A percentile compares a stretch with the other conserved stretches of the same genome.
These are phyloP conservation scores for Agriopis marginaria DNA, from an alignment of 2,888 invertebrate species.

Conservation along the genomic window DNA sequence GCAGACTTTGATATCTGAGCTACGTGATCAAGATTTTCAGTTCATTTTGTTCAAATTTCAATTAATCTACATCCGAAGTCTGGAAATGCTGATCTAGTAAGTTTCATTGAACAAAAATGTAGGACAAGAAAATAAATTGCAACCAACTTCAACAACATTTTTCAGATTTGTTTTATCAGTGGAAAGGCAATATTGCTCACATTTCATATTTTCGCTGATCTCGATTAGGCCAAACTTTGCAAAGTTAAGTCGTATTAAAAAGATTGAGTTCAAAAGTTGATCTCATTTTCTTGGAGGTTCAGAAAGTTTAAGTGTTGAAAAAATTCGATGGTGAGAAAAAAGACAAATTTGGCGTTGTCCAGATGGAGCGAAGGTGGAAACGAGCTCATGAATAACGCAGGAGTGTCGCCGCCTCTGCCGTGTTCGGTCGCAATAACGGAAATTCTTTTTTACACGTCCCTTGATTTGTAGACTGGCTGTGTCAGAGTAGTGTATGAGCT, in stretches of 20 bases:
- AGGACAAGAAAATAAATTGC: constrained; percentile 23
- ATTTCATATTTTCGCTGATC: constrained; percentile 35
- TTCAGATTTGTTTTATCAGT: constrained; percentile 36
- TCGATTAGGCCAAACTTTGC: constrained; percentile 42
- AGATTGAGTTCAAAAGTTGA: constrained; percentile 52
- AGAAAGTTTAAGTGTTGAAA: constrained; percentile 62
- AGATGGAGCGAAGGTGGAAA: constrained; percentile 64
- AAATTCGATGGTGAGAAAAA: constrained; percentile 65
- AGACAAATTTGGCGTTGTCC: constrained; percentile 71
- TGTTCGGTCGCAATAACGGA: constrained; percentile 68
- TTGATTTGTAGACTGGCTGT: constrained; percentile 57
- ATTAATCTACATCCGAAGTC: constrained; percentile 38
- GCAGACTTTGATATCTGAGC: constrained; percentile 74
- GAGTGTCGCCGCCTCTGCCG: constrained; percentile 69
- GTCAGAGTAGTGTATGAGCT: constrained; percentile 43
- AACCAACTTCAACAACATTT: constrained; percentile 9
- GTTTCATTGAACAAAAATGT: constrained; percentile 10
- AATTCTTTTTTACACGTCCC: constrained; percentile 62
- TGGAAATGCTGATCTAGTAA: constrained; percentile 28
- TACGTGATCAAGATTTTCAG: constrained; percentile 77
- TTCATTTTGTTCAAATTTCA: constrained; percentile 62
- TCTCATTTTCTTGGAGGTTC: constrained; percentile 57
- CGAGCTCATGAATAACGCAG: constrained; percentile 74
- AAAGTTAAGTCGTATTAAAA: constrained; percentile 43
- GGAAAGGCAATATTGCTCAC: constrained; percentile 20